These are phyloP conservation scores for Dasysyrphus tricinctus DNA, from an alignment of 2,888 invertebrate genomes.

Conservation along the genomic window DNA sequence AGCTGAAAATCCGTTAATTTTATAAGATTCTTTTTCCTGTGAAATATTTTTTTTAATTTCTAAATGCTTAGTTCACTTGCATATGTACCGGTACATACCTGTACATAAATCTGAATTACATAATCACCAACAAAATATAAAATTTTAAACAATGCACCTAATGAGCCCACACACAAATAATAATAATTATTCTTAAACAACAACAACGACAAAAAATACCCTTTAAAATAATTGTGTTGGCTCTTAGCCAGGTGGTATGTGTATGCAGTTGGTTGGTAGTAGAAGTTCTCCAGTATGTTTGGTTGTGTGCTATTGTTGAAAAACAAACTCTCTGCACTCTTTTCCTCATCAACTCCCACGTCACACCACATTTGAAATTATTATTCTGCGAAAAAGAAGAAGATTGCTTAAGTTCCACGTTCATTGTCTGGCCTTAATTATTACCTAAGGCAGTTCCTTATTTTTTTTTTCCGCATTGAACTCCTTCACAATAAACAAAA, in stretches of 20 bases:
- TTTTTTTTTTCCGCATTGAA: conserved; percentile 17
- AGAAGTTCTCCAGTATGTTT: not conserved
- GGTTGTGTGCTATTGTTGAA: conserved; percentile 1
- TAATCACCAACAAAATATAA: conserved; percentile 19
- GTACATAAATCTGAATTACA: conserved; percentile 8
- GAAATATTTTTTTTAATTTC: not conserved
- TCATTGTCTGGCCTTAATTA: conserved; percentile 61
- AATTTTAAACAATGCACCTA: conserved; percentile 29
- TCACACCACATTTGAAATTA: conserved; percentile 27
- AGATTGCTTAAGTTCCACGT: conserved; percentile 39
- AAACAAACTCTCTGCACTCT: not conserved
- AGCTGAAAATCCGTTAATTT: no score
- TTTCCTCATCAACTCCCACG: not conserved
- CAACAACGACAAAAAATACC: conserved; percentile 1
- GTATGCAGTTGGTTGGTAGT: not conserved
- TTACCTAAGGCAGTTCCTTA: conserved; percentile 45
- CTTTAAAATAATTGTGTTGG: conserved; percentile 16
- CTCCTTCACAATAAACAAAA: not conserved
- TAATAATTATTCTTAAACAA: not conserved
- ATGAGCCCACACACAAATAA: conserved; percentile 36
- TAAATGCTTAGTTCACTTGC: no score
- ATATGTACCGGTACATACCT: no score
- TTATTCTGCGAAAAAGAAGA: conserved; percentile 42
- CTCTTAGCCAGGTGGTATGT: conserved; percentile 32
- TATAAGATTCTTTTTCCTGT: not conserved